Percentiles rank a stretch among this genome's conserved stretches.
These are phyloP conservation scores for Heliconius ismenius DNA, from an alignment of 2,888 invertebrate genomes.

Conservation along the genomic window DNA sequence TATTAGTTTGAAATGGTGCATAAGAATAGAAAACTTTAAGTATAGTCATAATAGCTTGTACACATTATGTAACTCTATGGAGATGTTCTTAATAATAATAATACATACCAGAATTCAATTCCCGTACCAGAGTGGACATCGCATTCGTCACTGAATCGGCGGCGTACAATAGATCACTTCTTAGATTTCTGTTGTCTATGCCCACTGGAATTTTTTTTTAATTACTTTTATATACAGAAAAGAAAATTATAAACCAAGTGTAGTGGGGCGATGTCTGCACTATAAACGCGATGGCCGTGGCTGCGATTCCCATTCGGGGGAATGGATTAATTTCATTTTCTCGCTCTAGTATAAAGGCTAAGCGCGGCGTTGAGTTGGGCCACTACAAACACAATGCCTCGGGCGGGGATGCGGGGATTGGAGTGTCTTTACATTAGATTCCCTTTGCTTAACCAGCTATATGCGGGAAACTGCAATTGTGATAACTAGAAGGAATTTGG, in stretches of 20 bases:
- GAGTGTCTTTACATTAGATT: too few species aligned
- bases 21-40: background rate
- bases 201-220: slow-evolving; percentile 63
- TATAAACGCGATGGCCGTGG: background rate
- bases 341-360: background rate
- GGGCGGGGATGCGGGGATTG: background rate
- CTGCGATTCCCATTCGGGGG: background rate
- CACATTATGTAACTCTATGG: background rate
- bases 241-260: background rate
- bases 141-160: slow-evolving; percentile 99
- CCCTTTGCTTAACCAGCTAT: too few species aligned
- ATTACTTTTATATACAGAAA: background rate
- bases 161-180: slow-evolving; percentile 95
- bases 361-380: background rate
- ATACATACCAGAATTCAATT: slow-evolving; percentile 93
- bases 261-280: background rate
- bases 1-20: background rate
- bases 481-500: too few species aligned
- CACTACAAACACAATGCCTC: background rate
- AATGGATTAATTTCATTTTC: background rate
- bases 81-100: background rate
- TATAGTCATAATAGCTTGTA: slow-evolving; percentile 3
- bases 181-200: slow-evolving; percentile 84
- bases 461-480: too few species aligned
- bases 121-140: slow-evolving; percentile 97